A percentile compares a stretch with the other conserved stretches of the same genome.
phyloP scores from a whole-genome alignment of 2,888 invertebrate species.

The Apeira syringaria region DNA sequence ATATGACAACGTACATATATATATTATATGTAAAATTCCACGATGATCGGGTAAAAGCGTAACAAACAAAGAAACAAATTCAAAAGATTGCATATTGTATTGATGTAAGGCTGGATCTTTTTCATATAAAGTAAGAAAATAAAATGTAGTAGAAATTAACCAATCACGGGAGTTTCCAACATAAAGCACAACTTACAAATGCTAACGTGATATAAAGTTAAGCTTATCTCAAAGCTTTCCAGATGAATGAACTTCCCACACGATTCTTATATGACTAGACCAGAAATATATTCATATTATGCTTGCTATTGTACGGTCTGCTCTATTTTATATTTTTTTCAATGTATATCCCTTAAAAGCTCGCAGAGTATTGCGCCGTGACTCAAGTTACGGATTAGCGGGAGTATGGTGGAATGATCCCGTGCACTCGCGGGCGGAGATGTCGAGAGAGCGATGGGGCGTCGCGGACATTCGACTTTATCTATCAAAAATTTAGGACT shows the following conservation, averaged over 20 bases:
- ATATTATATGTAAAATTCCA: too few relatives aligned
- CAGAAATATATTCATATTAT: slow-evolving; percentile 25
- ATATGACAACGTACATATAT: too few relatives aligned
- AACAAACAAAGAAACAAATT: too few relatives aligned
- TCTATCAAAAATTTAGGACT: slow-evolving; percentile 76
- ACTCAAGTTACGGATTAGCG: slow-evolving; percentile 68
- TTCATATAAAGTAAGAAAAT: too few relatives aligned
- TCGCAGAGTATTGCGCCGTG: slow-evolving; percentile 48
- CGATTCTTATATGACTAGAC: slow-evolving; percentile 43
- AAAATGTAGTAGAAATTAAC: slow-evolving; percentile 1
- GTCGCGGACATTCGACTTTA: slow-evolving; percentile 70
- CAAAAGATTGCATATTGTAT: too few relatives aligned
- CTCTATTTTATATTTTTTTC: slow-evolving; percentile 31
- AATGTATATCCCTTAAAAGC: slow-evolving; percentile 36
- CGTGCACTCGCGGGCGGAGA: slow-evolving; percentile 52
- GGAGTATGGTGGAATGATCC: slow-evolving; percentile 58
- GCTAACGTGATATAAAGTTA: slow-evolving; percentile 60
- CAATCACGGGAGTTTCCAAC: slow-evolving; percentile 15
- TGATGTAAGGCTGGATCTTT: too few relatives aligned
- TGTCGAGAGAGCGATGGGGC: slow-evolving; percentile 54
- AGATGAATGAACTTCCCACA: slow-evolving; percentile 59
- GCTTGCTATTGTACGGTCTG: slow-evolving; percentile 17
- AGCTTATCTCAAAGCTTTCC: slow-evolving; percentile 66
- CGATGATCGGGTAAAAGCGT: too few relatives aligned
- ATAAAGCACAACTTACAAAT: slow-evolving; percentile 54